Conservation (phyloP, 1,140 invertebrate species). For the Araneus ventricosus region DNA sequence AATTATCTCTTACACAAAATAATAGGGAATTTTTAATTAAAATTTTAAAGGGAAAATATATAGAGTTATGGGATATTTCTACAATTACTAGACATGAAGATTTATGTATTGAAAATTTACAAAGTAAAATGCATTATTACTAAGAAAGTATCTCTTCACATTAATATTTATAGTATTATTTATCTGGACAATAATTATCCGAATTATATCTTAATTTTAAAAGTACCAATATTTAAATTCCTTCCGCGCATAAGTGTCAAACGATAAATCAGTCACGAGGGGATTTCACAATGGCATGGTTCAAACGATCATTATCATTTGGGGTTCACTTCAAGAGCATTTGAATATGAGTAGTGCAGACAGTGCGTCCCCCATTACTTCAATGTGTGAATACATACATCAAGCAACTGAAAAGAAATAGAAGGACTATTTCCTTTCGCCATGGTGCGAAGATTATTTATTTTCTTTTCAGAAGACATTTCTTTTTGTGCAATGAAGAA, state of each 20-base stretch:
- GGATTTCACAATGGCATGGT: not conserved
- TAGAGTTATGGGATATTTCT: no score
- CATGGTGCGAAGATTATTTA: not conserved
- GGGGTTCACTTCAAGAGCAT: not conserved
- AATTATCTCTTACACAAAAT: no score
- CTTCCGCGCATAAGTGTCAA: not conserved
- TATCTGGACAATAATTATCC: not conserved
- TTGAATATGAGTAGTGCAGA: not conserved
- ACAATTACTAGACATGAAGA: no score
- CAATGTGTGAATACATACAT: not conserved
- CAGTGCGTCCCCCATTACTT: not conserved
- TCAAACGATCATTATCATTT: constrained; percentile 23
- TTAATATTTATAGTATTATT: no score
- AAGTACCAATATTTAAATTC: not conserved
- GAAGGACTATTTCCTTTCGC: not conserved
- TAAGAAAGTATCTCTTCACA: no score
- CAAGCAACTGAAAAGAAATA: not conserved
- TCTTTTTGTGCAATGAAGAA: not conserved
- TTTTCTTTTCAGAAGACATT: not conserved
- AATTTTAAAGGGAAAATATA: no score
- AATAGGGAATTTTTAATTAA: no score
- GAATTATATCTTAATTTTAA: not conserved
- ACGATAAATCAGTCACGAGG: constrained; percentile 22
- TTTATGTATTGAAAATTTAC: no score
- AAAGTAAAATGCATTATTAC: no score